Evolutionary conservation across 1,140 invertebrate genomes (phyloP).

Genomic region (Drosophila pectinifera): DNA sequence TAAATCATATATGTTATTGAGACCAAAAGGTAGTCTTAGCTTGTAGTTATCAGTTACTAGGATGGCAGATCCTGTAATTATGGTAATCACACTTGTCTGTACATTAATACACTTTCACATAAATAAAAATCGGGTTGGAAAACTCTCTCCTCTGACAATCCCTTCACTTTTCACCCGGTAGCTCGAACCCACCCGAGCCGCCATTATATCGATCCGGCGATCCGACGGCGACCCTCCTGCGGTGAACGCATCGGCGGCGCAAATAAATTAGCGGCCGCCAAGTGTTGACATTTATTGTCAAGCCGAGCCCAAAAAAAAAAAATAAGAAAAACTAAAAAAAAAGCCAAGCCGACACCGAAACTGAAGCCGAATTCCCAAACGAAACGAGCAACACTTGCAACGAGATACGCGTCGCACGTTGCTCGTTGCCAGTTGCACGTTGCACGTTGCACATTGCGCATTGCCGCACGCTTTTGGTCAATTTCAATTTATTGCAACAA

Average conservation of each 20-base stretch:
- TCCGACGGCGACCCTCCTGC: constrained; percentile 2
- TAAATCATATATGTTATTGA: neutral
- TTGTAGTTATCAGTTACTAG: too few relatives aligned
- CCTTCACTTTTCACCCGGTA: constrained; percentile 14
- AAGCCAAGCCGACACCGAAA: constrained; percentile 19
- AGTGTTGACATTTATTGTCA: constrained; percentile 67
- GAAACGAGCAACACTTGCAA: constrained; percentile 55
- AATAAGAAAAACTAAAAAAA: too few relatives aligned
- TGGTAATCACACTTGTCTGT: too few relatives aligned
- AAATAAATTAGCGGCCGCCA: constrained; percentile 60
- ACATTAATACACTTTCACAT: too few relatives aligned
- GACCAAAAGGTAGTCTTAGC: too few relatives aligned
- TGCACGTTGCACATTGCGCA: constrained; percentile 29
- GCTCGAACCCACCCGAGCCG: neutral
- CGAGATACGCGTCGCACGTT: constrained; percentile 58
- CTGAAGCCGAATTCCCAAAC: constrained; percentile 35
- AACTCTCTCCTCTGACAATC: neutral
- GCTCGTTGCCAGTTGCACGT: constrained; percentile 32
- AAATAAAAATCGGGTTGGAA: neutral
- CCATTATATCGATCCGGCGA: constrained; percentile 5
- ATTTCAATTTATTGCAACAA: constrained; percentile 67
- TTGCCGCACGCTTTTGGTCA: constrained; percentile 64
- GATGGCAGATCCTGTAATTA: too few relatives aligned
- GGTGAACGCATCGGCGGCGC: constrained; percentile 43
- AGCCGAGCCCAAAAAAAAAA: constrained; percentile 40